phyloP scores from a whole-genome alignment of 1,140 invertebrate genomes.

The Ceratina australensis region DNA sequence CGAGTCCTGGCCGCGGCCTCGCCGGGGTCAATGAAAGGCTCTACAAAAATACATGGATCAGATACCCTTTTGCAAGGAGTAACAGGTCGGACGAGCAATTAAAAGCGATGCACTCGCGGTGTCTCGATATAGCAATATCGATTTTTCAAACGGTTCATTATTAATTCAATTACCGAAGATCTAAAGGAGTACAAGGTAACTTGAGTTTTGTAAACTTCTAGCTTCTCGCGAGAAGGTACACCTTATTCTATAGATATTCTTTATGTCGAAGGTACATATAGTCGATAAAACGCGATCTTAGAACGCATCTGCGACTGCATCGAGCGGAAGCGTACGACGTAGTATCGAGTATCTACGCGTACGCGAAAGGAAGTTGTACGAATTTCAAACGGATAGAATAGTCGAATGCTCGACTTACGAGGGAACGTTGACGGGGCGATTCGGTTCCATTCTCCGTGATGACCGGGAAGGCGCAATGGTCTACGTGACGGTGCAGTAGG shows the following conservation, averaged over 20 bases:
- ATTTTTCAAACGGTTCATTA: too few species aligned
- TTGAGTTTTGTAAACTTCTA: too few species aligned
- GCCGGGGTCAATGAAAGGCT: slow-evolving; percentile 79
- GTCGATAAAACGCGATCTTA: slow-evolving; percentile 23
- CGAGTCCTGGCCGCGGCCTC: slow-evolving; percentile 68
- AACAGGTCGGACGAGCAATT: too few species aligned
- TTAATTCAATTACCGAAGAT: too few species aligned
- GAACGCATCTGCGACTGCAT: slow-evolving; percentile 37
- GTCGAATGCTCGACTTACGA: slow-evolving; percentile 57
- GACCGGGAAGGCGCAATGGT: slow-evolving; percentile 68
- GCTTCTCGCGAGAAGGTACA: too few species aligned
- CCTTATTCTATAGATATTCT: too few species aligned
- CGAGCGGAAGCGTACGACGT: slow-evolving; percentile 24
- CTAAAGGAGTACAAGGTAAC: too few species aligned
- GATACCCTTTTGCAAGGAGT: too few species aligned
- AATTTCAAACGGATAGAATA: too few species aligned
- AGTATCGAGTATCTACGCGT: slow-evolving; percentile 9
- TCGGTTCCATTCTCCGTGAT: slow-evolving; percentile 75
- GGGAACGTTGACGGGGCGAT: slow-evolving; percentile 70
- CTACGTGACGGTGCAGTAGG: slow-evolving; percentile 58
- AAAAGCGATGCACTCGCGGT: too few species aligned
- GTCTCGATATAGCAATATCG: too few species aligned
- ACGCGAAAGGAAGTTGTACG: too few species aligned
- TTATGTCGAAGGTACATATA: background rate
- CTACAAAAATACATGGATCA: slow-evolving; percentile 58